phyloP scores from a whole-genome alignment of 2,113 vertebrate species.

The Gavialis gangeticus region DNA sequence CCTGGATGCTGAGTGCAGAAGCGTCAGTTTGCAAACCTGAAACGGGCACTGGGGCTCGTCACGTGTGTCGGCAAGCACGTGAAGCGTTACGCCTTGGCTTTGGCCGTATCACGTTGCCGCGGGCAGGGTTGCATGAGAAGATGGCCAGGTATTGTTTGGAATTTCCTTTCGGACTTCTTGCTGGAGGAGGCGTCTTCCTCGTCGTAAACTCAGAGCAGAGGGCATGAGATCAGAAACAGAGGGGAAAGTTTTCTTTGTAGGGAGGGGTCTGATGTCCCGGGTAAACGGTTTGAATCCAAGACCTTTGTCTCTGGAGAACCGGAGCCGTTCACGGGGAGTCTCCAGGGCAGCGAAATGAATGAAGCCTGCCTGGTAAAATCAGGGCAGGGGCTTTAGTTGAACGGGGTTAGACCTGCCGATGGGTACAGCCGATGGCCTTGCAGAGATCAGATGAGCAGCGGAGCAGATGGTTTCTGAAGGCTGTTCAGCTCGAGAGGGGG shows the following conservation, averaged over 20 bases:
- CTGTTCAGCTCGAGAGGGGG: background rate
- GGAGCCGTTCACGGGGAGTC: background rate
- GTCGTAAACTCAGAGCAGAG: background rate
- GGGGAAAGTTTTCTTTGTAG: background rate
- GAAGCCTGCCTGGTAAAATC: background rate
- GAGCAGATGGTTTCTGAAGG: background rate
- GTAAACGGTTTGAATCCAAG: fast-evolving
- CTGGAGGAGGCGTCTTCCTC: slow-evolving; percentile 43
- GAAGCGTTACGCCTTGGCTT: background rate
- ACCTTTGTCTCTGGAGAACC: background rate
- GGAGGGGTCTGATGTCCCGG: background rate
- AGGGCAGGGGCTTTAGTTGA: background rate
- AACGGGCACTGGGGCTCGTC: background rate
- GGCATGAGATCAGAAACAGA: background rate
- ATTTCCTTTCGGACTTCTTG: slow-evolving; percentile 37
- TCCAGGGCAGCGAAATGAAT: background rate
- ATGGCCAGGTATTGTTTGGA: slow-evolving; percentile 58
- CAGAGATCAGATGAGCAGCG: fast-evolving
- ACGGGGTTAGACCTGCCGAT: fast-evolving
- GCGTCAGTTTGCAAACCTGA: background rate
- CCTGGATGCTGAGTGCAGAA: background rate
- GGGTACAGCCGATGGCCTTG: background rate
- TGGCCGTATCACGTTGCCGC: background rate
- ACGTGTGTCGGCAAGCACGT: background rate
- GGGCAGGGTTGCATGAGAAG: slow-evolving; percentile 37